phyloP scores from a whole-genome alignment of 2,797 vertebrate species.

The Okamejei kenojei region DNA sequence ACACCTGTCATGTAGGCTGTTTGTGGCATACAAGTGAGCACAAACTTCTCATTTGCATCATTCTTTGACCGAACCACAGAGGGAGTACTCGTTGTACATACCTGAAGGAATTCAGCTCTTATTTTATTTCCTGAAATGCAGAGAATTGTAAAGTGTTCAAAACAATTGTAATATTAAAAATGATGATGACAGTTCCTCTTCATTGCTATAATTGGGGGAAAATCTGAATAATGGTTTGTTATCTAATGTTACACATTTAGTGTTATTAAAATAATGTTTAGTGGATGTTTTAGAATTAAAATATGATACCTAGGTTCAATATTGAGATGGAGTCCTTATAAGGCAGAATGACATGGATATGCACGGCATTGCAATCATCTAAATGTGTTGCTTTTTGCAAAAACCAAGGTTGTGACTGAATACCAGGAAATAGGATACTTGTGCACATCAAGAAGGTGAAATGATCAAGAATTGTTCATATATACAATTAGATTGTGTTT shows the following conservation, averaged over 20 bases:
- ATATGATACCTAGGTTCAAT: neutral
- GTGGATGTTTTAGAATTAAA: neutral
- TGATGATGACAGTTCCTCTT: neutral
- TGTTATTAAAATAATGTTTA: neutral
- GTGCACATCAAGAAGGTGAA: neutral
- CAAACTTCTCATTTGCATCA: neutral
- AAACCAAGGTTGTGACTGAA: neutral
- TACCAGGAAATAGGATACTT: neutral
- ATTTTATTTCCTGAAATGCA: neutral
- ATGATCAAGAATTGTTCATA: neutral
- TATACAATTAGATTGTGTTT: neutral
- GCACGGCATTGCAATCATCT: neutral
- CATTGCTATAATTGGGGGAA: neutral
- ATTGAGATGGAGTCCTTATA: neutral
- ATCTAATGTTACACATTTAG: neutral
- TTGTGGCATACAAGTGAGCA: no score
- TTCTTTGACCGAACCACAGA: neutral
- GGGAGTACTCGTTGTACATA: neutral
- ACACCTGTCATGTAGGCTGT: constrained; percentile 39
- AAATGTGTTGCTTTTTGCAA: neutral
- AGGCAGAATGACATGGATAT: neutral
- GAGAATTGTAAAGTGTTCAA: no score
- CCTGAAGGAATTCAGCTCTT: neutral
- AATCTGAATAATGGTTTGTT: neutral
- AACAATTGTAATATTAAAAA: no score